A percentile compares a stretch with the other conserved stretches of the same genome.
phyloP scores from a whole-genome alignment of 2,797 vertebrate genomes.

The Hydrophis major region DNA sequence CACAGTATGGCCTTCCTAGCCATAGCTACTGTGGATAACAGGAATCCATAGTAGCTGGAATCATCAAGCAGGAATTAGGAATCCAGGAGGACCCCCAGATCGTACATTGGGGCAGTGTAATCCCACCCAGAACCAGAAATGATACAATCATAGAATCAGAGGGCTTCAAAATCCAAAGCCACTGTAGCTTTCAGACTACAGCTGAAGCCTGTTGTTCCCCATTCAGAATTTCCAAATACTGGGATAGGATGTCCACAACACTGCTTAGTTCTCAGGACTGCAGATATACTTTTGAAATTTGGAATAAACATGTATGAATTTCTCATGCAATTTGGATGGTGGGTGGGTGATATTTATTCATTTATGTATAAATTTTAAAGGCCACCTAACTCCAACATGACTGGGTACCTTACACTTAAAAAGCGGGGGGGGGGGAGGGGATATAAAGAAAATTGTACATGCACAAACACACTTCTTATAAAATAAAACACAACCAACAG shows the following conservation, averaged over 20 bases:
- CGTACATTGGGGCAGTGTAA: background rate
- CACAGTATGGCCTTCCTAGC: background rate
- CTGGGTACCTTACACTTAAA: background rate
- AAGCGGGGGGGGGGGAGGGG: background rate
- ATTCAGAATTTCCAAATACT: background rate
- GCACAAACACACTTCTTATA: background rate
- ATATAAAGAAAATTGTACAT: background rate
- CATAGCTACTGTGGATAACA: background rate
- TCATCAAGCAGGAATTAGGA: background rate
- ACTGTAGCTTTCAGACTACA: background rate
- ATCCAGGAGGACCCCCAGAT: background rate
- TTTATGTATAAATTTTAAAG: background rate
- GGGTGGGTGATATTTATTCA: background rate
- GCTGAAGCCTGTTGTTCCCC: background rate
- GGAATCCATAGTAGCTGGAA: too few relatives aligned
- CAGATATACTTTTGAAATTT: background rate
- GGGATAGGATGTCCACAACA: background rate
- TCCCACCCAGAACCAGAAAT: background rate
- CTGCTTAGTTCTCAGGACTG: background rate
- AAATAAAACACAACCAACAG: background rate
- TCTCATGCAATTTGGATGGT: background rate
- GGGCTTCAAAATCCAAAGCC: background rate
- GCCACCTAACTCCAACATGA: background rate
- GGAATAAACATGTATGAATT: background rate
- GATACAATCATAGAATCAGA: background rate